Percentiles rank a stretch among this genome's conserved stretches.
Evolutionary conservation across 2,113 vertebrate genomes (phyloP).

Genomic region (Rhinoderma darwinii): DNA sequence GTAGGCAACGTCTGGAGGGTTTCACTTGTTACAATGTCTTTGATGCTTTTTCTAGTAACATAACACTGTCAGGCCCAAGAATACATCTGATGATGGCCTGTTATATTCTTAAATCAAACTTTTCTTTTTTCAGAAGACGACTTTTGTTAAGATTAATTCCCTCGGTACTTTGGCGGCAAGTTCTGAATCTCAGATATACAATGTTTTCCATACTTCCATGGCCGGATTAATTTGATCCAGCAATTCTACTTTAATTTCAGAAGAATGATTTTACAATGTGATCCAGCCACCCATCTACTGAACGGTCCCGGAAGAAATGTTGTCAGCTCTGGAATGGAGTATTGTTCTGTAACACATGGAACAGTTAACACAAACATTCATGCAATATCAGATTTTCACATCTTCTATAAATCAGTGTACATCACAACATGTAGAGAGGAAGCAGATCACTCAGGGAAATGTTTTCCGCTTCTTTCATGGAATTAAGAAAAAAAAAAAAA

Average conservation of each 20-base stretch:
- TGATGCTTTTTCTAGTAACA: slow-evolving; percentile 36
- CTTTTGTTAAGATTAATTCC: slow-evolving; percentile 46
- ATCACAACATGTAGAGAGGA: slow-evolving; percentile 2
- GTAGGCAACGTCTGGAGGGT: slow-evolving; percentile 44
- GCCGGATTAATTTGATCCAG: slow-evolving; percentile 40
- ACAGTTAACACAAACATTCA: slow-evolving; percentile 32
- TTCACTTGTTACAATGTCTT: slow-evolving; percentile 43
- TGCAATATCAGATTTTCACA: slow-evolving; percentile 39
- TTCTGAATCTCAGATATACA: background rate
- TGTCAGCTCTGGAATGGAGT: slow-evolving; percentile 8
- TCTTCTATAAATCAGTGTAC: slow-evolving; percentile 36
- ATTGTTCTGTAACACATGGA: slow-evolving; percentile 26
- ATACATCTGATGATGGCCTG: slow-evolving; percentile 36
- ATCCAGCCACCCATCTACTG: slow-evolving; percentile 18
- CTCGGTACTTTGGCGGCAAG: slow-evolving; percentile 11
- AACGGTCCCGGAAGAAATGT: background rate
- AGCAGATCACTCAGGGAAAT: slow-evolving; percentile 24
- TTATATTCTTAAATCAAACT: slow-evolving; percentile 32
- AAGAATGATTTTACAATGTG: slow-evolving; percentile 35
- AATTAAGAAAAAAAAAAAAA: background rate
- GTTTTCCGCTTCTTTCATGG: background rate
- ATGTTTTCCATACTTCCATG: slow-evolving; percentile 34
- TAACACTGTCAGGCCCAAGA: slow-evolving; percentile 14
- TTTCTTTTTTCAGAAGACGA: slow-evolving; percentile 13
- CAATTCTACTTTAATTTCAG: slow-evolving; percentile 26